Evolutionary conservation across 2,797 vertebrate genomes (phyloP).

Genomic region (Heteromormyrus szaboi): DNA sequence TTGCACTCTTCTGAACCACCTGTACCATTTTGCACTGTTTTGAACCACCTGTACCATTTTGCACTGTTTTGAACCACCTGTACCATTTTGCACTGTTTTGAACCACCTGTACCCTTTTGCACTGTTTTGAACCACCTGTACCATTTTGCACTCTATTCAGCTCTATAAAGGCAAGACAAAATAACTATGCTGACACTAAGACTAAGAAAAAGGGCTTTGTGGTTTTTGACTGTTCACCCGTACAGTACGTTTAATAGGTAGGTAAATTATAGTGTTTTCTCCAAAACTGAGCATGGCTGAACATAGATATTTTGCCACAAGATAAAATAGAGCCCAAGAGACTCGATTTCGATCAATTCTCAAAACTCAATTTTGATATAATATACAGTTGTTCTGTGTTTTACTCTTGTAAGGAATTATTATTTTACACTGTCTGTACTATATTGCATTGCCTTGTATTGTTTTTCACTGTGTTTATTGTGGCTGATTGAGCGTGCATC

Average conservation of each 20-base stretch:
- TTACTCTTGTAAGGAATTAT: not conserved
- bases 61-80: not conserved
- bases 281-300: not conserved
- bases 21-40: not conserved
- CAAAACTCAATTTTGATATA: not conserved
- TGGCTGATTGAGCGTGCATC: not conserved
- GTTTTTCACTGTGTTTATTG: not conserved
- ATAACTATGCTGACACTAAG: not conserved
- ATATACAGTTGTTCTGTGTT: not conserved
- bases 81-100: not conserved
- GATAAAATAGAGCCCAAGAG: not conserved
- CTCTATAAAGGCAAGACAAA: not conserved
- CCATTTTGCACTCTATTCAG: not conserved
- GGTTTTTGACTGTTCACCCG: not conserved
- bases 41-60: not conserved
- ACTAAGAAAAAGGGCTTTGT: not conserved
- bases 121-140: too few species aligned
- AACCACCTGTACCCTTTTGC: not conserved
- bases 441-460: not conserved
- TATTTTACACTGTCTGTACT: not conserved
- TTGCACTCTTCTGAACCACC: not conserved
- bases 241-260: not conserved
- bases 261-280: not conserved
- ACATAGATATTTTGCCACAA: not conserved
- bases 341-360: not conserved